Base-by-base conservation (phyloP, 2,888 invertebrate genomes). In the Pinctada fucata region DNA sequence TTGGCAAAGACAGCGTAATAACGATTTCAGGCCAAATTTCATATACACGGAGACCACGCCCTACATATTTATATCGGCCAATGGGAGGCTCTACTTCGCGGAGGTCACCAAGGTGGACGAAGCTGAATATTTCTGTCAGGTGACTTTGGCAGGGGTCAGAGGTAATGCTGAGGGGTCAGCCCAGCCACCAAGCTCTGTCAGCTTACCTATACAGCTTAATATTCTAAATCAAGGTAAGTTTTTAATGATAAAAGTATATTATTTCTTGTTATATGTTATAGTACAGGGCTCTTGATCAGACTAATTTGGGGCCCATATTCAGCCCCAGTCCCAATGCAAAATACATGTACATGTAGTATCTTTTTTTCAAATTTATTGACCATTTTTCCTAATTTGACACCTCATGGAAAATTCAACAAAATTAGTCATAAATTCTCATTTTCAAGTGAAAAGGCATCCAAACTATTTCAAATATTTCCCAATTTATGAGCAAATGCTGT, bases 51-150 rank as follows among this genome's bases (percentile, higher is more conserved):
- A 97, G 92, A 95, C 95, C 88, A 94, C 98, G 73, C 85, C 87
- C 2, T 84, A 92, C 83, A 96, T 97, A 0, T 99, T 99, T 94
- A 97, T 98, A 0, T 98, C 98, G 0, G 94, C 95, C 89, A 98
- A 98, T 93, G 98, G 98, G 69, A 96, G 97, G n/a, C 94, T 99
- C 45, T 99, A 99, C 91, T 98, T 99, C 91, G 97, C 98, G 16
- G 96, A 97, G 6, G 94, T 99, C 86, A 97, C 98, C 93, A 95
- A 95, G 52, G 97, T 97, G 76, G 92, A 92, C 75, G 84, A 80
- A 3, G 91, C 87, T 0, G 80, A 83, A 6, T 92, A 92, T 83
- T 84, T 79, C 78, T 89, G 88, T 72, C 74, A 85, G 31, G 86
- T 84, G 5, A 82, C 81, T 0, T 78, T 86, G 75, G 81, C 83